Evolutionary conservation across 2,113 vertebrate genomes (phyloP).

Genomic region (Anas platyrhynchos): DNA sequence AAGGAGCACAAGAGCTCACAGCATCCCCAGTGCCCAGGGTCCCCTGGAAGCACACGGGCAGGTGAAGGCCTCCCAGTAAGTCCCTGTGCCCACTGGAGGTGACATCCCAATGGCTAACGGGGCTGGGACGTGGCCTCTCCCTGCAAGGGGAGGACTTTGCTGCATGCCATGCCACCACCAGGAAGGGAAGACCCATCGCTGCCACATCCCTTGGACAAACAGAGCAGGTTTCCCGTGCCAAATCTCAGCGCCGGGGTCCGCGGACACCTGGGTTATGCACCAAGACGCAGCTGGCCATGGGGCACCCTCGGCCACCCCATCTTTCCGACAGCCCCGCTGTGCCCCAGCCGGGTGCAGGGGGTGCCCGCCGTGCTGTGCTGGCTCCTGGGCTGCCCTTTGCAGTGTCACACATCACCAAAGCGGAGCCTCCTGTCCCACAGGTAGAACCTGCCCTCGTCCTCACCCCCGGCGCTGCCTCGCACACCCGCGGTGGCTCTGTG

Average conservation of each 20-base stretch:
- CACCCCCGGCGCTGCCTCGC: fast-evolving
- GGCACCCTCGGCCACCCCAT: background rate
- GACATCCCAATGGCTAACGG: background rate
- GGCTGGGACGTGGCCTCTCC: background rate
- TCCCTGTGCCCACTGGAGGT: background rate
- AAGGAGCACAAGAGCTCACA: background rate
- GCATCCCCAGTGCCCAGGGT: fast-evolving
- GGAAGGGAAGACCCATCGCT: background rate
- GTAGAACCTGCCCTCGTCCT: conserved; percentile 11
- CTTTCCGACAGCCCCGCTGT: background rate
- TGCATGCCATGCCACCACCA: background rate
- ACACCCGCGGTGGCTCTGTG: background rate
- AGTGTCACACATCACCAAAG: fast-evolving
- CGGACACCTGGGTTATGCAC: background rate
- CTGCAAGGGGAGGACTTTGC: background rate
- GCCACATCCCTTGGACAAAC: background rate
- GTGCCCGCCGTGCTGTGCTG: background rate
- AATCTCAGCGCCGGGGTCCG: background rate
- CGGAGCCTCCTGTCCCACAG: background rate
- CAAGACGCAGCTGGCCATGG: background rate
- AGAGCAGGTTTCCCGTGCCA: background rate
- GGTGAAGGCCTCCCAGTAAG: background rate
- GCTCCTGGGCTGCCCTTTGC: background rate
- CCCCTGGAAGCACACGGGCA: background rate
- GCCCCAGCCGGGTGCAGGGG: background rate